Conservation (phyloP, 2,113 vertebrate species). For the Polypterus senegalus region DNA sequence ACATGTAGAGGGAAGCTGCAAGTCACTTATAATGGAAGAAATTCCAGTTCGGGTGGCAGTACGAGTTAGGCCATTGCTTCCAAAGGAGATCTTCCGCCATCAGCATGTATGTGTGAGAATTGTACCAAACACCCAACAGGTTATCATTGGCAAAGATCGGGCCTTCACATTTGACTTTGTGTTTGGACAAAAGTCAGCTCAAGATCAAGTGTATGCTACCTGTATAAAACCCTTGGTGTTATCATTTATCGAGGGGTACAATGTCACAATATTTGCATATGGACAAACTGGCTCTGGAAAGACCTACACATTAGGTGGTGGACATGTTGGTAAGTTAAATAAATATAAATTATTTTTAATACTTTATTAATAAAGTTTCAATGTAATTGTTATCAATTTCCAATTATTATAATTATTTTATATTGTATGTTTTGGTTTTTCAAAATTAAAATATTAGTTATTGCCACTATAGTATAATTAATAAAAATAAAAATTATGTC, state of each 20-base stretch:
- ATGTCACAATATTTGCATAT: constrained; percentile 79
- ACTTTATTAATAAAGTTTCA: background rate
- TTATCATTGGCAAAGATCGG: constrained; percentile 63
- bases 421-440: too few species aligned
- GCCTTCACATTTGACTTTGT: constrained; percentile 76
- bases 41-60: constrained; percentile 72
- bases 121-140: constrained; percentile 57
- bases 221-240: constrained; percentile 68
- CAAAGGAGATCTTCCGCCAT: constrained; percentile 65
- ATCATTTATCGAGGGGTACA: constrained; percentile 66
- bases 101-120: constrained; percentile 66
- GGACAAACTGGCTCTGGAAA: constrained; percentile 88
- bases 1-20: too few species aligned
- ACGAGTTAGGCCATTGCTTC: constrained; percentile 73
- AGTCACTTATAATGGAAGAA: constrained; percentile 47
- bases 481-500: too few species aligned
- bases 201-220: constrained; percentile 64
- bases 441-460: too few species aligned
- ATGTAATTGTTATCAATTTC: too few species aligned
- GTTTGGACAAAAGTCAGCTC: constrained; percentile 65
- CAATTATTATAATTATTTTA: too few species aligned
- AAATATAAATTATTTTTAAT: background rate
- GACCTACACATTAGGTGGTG: constrained; percentile 72
- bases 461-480: too few species aligned
- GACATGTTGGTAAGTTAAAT: constrained; percentile 53